Conservation (phyloP, 2,797 vertebrate genomes). For the Okamejei kenojei region DNA sequence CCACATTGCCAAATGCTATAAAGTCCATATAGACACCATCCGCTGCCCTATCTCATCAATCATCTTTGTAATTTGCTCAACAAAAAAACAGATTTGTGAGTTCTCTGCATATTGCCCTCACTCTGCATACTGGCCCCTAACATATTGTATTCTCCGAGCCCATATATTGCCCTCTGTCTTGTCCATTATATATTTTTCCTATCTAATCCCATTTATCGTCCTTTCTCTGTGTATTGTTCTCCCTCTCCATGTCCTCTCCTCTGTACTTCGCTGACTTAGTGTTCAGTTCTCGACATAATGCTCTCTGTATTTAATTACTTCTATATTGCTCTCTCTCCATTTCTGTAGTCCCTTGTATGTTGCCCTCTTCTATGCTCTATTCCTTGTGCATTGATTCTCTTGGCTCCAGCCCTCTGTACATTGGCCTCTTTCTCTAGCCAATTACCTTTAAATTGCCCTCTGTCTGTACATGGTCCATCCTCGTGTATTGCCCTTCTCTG, state of each 20-base stretch:
- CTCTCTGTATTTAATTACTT: too few relatives aligned
- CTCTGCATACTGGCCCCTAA: too few relatives aligned
- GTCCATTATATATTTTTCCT: background rate
- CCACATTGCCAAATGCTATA: too few relatives aligned
- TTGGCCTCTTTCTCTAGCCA: background rate
- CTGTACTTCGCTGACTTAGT: background rate
- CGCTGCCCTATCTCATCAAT: too few relatives aligned
- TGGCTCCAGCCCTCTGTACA: slow-evolving; percentile 16
- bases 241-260: slow-evolving; percentile 28
- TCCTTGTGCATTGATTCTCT: background rate
- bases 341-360: slow-evolving; percentile 50
- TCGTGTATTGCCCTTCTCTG: background rate
- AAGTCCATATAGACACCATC: too few relatives aligned
- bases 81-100: too few relatives aligned
- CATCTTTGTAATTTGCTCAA: too few relatives aligned
- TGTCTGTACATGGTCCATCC: background rate
- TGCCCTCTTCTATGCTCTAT: slow-evolving; percentile 40
- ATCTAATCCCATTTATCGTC: slow-evolving; percentile 17
- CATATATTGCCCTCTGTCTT: background rate
- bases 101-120: too few relatives aligned
- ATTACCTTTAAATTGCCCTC: background rate
- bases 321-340: background rate
- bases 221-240: slow-evolving; percentile 45
- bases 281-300: slow-evolving; percentile 28
- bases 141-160: too few relatives aligned